These are phyloP conservation scores for Leptosomus discolor DNA, from an alignment of 2,113 vertebrate species.

Conservation along the genomic window DNA sequence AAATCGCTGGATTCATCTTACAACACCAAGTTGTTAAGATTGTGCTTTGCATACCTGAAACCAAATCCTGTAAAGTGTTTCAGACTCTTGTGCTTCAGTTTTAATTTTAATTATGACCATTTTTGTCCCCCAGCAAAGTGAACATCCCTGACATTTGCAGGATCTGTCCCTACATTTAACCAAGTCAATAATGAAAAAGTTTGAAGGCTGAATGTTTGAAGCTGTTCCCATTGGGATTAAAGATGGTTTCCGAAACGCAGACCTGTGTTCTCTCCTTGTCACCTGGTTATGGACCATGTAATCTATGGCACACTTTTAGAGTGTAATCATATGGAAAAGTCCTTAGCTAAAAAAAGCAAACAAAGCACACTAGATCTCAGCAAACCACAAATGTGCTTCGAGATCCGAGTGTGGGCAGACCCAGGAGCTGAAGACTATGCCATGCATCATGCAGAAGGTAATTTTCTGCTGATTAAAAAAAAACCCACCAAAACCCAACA, in stretches of 20 bases:
- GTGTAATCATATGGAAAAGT: slow-evolving; percentile 16
- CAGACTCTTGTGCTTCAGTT: neutral
- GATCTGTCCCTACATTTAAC: neutral
- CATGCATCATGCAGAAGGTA: neutral
- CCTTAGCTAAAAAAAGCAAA: neutral
- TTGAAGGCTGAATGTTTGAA: neutral
- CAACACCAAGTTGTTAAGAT: neutral
- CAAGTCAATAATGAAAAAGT: neutral
- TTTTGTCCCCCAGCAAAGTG: neutral
- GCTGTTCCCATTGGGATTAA: neutral
- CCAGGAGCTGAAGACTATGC: neutral
- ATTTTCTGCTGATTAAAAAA: neutral
- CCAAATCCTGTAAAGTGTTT: neutral
- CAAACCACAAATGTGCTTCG: slow-evolving; percentile 1
- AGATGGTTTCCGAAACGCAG: neutral
- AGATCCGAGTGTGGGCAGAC: slow-evolving; percentile 9
- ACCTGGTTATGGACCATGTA: neutral
- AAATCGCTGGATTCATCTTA: neutral
- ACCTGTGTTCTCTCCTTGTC: slow-evolving; percentile 23
- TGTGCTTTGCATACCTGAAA: neutral
- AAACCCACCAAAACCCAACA: neutral
- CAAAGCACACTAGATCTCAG: neutral
- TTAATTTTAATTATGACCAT: neutral
- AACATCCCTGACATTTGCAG: neutral
- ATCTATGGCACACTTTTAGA: slow-evolving; percentile 14